These are phyloP conservation scores for Idaea biselata DNA, from an alignment of 2,888 invertebrate species.

Conservation along the genomic window DNA sequence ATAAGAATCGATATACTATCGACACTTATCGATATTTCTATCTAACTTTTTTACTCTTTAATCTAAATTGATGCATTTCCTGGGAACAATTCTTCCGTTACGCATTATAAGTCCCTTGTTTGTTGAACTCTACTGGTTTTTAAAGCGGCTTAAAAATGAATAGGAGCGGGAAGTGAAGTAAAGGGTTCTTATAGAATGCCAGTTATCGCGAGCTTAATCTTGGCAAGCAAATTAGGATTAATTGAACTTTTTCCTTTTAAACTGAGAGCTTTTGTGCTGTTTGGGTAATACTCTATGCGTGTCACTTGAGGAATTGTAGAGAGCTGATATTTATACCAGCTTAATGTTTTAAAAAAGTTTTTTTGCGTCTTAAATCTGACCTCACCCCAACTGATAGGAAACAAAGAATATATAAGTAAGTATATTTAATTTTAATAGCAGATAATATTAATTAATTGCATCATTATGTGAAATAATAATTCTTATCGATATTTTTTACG, in stretches of 20 bases:
- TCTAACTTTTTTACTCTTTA: constrained; percentile 39
- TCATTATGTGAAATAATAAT: neutral
- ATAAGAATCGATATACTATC: constrained; percentile 33
- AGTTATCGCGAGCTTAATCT: constrained; percentile 75
- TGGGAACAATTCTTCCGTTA: constrained; percentile 67
- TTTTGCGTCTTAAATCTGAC: too few species aligned
- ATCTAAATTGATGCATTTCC: constrained; percentile 55
- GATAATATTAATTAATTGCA: neutral
- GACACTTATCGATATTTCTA: constrained; percentile 37
- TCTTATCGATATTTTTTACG: constrained; percentile 11
- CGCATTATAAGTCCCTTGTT: constrained; percentile 74
- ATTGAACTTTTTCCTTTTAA: constrained; percentile 76
- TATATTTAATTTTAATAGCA: neutral
- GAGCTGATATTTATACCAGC: constrained; percentile 42
- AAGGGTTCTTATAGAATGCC: constrained; percentile 72
- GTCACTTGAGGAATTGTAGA: constrained; percentile 53
- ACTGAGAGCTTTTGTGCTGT: constrained; percentile 63
- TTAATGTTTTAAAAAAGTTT: neutral
- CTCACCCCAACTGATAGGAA: too few species aligned
- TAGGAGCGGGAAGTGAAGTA: constrained; percentile 65
- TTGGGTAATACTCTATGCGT: constrained; percentile 66
- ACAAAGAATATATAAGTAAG: too few species aligned
- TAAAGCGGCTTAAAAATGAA: constrained; percentile 74
- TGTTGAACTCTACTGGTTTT: constrained; percentile 69
- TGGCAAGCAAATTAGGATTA: constrained; percentile 78